Percentiles rank a stretch among this genome's conserved stretches.
phyloP scores from a whole-genome alignment of 2,797 vertebrate genomes.

The Chelon auratus region DNA sequence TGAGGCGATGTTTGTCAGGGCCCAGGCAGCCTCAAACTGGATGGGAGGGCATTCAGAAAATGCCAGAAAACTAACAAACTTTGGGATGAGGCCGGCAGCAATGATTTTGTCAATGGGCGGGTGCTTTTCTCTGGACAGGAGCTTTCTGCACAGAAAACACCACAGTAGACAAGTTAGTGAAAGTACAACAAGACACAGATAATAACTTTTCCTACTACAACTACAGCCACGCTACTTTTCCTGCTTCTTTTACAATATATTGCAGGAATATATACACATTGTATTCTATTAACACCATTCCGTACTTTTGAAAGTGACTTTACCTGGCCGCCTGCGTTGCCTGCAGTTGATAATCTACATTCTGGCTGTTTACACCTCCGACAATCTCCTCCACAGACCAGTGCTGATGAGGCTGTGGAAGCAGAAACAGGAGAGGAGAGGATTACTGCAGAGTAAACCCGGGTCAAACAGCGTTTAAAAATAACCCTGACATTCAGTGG shows the following conservation, averaged over 20 bases:
- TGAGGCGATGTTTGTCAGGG: constrained; percentile 95
- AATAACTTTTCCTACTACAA: too few species aligned
- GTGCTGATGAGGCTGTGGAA: constrained; percentile 79
- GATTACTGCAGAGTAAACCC: constrained; percentile 10
- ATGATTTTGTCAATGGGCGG: constrained; percentile 93
- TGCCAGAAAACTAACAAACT: constrained; percentile 89
- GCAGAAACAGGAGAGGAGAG: constrained; percentile 30
- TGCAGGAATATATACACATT: too few species aligned
- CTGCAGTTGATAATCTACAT: constrained; percentile 86
- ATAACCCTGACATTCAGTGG: constrained; percentile 10
- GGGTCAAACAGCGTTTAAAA: constrained; percentile 13
- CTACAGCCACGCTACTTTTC: too few species aligned
- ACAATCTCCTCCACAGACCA: constrained; percentile 94
- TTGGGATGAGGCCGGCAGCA: constrained; percentile 89
- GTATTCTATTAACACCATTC: too few species aligned
- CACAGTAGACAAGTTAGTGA: too few species aligned
- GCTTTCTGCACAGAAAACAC: constrained; percentile 83
- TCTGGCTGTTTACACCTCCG: constrained; percentile 85
- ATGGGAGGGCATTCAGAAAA: constrained; percentile 89
- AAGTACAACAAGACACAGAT: too few species aligned
- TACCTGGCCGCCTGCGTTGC: constrained; percentile 95
- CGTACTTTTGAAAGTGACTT: constrained; percentile 34
- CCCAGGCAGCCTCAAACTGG: constrained; percentile 97
- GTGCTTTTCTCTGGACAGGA: constrained; percentile 92
- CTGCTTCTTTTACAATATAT: too few species aligned